Conservation (phyloP, 2,888 invertebrate species). For the Diaphora mendica region DNA sequence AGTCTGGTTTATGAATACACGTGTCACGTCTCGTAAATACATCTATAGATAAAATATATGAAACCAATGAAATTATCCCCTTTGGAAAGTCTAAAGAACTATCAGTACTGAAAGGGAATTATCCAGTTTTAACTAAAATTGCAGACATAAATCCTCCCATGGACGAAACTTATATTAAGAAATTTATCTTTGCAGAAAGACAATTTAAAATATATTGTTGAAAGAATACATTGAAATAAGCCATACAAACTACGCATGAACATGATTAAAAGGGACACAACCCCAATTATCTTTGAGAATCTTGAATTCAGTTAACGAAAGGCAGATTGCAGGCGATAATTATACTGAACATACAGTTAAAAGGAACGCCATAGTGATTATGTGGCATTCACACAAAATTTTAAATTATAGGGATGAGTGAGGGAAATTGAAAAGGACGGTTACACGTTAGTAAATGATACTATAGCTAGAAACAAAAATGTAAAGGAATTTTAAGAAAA, state of each 20-base stretch:
- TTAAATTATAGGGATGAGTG: constrained; percentile 15
- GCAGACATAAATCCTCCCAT: neutral
- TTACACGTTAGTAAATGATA: too few species aligned
- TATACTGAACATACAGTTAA: constrained; percentile 32
- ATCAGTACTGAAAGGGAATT: neutral
- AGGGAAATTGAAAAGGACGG: neutral
- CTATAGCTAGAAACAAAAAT: neutral
- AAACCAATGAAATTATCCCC: neutral
- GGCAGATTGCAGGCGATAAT: constrained; percentile 44
- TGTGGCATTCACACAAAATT: constrained; percentile 11
- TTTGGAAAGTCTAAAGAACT: neutral
- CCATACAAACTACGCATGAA: neutral
- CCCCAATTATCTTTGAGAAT: constrained; percentile 35
- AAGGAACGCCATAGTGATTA: constrained; percentile 23
- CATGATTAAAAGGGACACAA: constrained; percentile 46
- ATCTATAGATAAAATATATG: neutral
- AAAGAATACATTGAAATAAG: constrained; percentile 12
- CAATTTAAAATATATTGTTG: neutral
- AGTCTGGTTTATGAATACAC: constrained; percentile 1
- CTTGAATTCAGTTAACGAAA: constrained; percentile 55
- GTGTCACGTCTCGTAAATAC: neutral
- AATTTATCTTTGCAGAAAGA: neutral
- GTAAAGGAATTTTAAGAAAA: neutral
- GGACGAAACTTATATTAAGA: neutral
- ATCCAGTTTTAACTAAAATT: neutral